Conservation (phyloP, 2,888 invertebrate species). For the Drosophila neonasuta region DNA sequence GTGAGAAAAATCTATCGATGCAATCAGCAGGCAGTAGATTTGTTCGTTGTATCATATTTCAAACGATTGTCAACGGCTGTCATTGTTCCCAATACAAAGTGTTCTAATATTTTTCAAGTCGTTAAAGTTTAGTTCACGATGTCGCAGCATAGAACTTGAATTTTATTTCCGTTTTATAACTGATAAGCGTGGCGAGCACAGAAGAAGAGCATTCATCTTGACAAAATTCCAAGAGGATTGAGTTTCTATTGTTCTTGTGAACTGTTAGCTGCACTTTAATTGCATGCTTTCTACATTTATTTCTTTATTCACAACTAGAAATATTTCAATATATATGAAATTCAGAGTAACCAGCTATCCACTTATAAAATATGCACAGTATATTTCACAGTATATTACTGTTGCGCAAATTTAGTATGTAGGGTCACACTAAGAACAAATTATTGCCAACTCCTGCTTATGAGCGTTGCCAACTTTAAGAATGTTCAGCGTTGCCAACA, state of each 20-base stretch:
- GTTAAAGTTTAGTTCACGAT: constrained; percentile 43
- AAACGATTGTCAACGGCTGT: constrained; percentile 67
- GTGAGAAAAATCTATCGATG: neutral
- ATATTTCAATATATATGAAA: no score
- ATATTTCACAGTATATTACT: no score
- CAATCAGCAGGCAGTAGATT: constrained; percentile 43
- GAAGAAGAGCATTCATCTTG: constrained; percentile 8
- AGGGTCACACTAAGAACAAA: neutral
- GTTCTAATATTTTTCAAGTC: constrained; percentile 66
- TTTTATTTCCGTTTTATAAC: constrained; percentile 35
- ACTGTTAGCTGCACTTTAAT: neutral
- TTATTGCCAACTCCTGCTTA: no score
- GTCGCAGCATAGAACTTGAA: constrained; percentile 25
- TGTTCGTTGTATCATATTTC: constrained; percentile 66
- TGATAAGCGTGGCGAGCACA: constrained; percentile 9
- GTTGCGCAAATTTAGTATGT: neutral
- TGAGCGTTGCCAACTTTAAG: neutral
- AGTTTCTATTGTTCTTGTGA: constrained; percentile 6
- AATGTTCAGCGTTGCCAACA: neutral
- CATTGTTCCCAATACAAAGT: constrained; percentile 55
- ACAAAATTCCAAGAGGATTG: constrained; percentile 1
- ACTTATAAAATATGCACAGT: neutral
- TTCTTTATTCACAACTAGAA: neutral
- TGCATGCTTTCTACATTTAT: neutral
- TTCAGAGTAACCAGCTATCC: neutral